These are phyloP conservation scores for Strigamia maritima DNA, from an alignment of 2,888 invertebrate genomes.

Conservation along the genomic window DNA sequence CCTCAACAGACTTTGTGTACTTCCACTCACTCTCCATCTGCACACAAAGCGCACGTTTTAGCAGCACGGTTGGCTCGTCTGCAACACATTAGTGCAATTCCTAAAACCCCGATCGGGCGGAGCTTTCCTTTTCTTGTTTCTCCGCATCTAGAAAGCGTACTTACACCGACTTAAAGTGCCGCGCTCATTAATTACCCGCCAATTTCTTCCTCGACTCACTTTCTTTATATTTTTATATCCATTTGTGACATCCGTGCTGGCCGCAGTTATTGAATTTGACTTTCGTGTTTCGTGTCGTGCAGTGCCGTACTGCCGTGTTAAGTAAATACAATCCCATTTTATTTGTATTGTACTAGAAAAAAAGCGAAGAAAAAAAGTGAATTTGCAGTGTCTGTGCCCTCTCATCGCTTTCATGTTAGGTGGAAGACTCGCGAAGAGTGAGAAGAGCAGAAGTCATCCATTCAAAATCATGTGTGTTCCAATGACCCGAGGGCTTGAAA, in stretches of 20 bases:
- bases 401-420: neutral
- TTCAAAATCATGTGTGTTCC: neutral
- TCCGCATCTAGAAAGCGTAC: too few species aligned
- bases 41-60: neutral
- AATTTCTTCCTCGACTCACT: too few species aligned
- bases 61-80: too few species aligned
- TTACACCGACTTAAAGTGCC: too few species aligned
- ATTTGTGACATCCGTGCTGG: too few species aligned
- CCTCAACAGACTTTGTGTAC: neutral
- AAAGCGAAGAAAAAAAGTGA: neutral
- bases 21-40: neutral
- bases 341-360: neutral
- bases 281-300: too few species aligned
- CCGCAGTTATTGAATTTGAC: too few species aligned
- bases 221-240: too few species aligned
- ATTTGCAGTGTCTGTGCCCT: neutral
- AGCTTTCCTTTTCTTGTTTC: neutral
- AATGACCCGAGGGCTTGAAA: neutral
- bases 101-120: neutral
- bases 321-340: too few species aligned
- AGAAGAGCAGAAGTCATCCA: constrained; percentile 4
- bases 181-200: too few species aligned
- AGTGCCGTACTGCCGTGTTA: too few species aligned
- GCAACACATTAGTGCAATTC: neutral
- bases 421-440: neutral